A percentile compares a stretch with the other conserved stretches of the same genome.
phyloP scores from a whole-genome alignment of 2,797 vertebrate species.

The Monodelphis domestica region DNA sequence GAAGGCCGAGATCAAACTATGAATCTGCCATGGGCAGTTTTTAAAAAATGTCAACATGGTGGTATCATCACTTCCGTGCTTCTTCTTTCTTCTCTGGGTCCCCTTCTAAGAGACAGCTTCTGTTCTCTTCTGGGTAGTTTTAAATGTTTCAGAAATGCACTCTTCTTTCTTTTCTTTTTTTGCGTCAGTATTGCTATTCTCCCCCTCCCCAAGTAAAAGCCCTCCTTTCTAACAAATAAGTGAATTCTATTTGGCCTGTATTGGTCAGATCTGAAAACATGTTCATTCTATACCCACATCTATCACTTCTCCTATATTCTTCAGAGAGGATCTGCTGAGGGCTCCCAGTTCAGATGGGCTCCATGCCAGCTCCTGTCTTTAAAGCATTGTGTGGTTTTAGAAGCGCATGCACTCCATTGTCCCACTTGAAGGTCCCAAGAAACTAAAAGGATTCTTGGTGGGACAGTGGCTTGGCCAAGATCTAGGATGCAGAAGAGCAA shows the following conservation, averaged over 20 bases:
- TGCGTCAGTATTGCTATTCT: not conserved
- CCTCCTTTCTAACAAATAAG: not conserved
- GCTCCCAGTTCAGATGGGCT: constrained; percentile 23
- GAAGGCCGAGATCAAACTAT: not conserved
- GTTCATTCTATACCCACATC: not conserved
- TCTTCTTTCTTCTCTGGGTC: no score
- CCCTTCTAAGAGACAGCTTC: no score
- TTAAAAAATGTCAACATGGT: not conserved
- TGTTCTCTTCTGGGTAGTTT: no score
- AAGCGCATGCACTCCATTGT: not conserved
- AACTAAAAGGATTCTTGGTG: not conserved
- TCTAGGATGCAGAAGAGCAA: not conserved
- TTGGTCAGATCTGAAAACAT: not conserved
- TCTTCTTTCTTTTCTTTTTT: not conserved
- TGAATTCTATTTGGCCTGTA: not conserved
- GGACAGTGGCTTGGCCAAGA: not conserved
- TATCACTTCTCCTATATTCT: not conserved
- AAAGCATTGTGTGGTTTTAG: not conserved
- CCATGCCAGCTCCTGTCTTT: not conserved
- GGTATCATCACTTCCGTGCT: not conserved
- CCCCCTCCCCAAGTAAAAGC: not conserved
- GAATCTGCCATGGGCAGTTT: not conserved
- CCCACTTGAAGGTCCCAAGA: not conserved
- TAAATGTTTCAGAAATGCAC: not conserved
- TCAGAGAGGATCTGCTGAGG: not conserved